These are phyloP conservation scores for Vulpes vulpes DNA, from an alignment of 2,113 vertebrate genomes.

Conservation along the genomic window DNA sequence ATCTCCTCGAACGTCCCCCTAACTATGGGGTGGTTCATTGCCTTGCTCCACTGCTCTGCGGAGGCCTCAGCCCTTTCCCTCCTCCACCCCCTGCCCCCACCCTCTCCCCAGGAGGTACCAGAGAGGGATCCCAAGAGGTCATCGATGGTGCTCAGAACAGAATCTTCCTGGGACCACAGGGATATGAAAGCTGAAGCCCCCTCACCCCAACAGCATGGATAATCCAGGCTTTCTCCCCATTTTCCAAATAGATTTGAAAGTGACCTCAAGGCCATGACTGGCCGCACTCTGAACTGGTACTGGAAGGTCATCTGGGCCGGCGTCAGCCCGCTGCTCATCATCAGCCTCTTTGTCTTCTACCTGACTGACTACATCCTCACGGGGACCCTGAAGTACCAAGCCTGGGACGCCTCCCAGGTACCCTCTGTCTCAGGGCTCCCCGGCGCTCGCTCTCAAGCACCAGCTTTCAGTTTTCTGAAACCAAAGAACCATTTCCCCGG, in stretches of 20 bases:
- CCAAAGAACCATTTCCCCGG: rapidly evolving
- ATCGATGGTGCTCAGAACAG: background rate
- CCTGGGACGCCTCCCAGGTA: conserved; percentile 95
- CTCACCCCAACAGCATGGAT: background rate
- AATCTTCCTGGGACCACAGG: background rate
- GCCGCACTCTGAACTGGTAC: conserved; percentile 91
- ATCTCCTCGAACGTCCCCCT: rapidly evolving
- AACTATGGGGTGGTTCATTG: rapidly evolving
- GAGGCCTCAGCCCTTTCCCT: background rate
- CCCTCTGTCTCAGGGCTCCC: background rate
- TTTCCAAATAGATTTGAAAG: conserved; percentile 91
- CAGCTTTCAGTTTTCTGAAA: background rate
- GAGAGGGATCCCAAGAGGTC: rapidly evolving
- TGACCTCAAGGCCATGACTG: conserved; percentile 94
- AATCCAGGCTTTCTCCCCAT: background rate
- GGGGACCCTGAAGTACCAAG: conserved; percentile 93
- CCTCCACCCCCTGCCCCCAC: too few relatives aligned
- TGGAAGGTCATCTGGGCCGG: conserved; percentile 93
- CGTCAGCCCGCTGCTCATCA: conserved; percentile 92
- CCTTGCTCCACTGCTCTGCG: background rate
- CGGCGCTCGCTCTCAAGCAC: rapidly evolving
- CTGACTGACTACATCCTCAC: conserved; percentile 92
- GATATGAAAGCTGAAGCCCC: rapidly evolving
- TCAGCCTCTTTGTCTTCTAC: conserved; percentile 93
- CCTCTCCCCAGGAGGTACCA: background rate